Conservation (phyloP, 2,113 vertebrate species). For the Neotragus moschatus region DNA sequence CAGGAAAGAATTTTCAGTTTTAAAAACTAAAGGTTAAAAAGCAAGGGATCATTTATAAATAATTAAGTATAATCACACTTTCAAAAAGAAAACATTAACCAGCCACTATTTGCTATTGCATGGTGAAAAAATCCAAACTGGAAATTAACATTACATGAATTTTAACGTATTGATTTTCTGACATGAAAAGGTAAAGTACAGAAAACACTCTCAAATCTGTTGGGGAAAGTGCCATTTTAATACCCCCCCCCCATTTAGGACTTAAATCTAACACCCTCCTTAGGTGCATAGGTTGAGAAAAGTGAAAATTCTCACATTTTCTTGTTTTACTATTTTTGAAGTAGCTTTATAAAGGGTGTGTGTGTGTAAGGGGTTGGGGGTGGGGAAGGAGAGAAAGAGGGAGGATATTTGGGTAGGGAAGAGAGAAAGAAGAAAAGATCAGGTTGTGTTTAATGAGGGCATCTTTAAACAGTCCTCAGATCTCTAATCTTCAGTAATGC, state of each 20-base stretch:
- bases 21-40: not conserved
- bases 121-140: not conserved
- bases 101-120: not conserved
- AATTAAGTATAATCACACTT: not conserved
- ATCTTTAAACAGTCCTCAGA: not conserved
- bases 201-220: slow-evolving; percentile 17
- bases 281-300: not conserved
- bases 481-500: not conserved
- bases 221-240: slow-evolving; percentile 20
- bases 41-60: not conserved
- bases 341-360: not conserved
- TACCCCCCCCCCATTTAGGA: not conserved
- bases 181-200: slow-evolving; percentile 30
- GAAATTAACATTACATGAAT: not conserved
- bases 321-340: slow-evolving; percentile 3
- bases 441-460: not conserved
- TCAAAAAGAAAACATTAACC: slow-evolving; percentile 9
- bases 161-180: slow-evolving; percentile 5
- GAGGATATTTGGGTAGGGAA: not conserved
- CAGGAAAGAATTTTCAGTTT: not conserved
- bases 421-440: not conserved
- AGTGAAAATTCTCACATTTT: slow-evolving; percentile 20
- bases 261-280: slow-evolving; percentile 45
- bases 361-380: not conserved
- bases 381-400: not conserved